Evolutionary conservation across 2,888 invertebrate species (phyloP), one percentile per base, ranked within the genome.

Genomic region (Neoascia interrupta): DNA sequence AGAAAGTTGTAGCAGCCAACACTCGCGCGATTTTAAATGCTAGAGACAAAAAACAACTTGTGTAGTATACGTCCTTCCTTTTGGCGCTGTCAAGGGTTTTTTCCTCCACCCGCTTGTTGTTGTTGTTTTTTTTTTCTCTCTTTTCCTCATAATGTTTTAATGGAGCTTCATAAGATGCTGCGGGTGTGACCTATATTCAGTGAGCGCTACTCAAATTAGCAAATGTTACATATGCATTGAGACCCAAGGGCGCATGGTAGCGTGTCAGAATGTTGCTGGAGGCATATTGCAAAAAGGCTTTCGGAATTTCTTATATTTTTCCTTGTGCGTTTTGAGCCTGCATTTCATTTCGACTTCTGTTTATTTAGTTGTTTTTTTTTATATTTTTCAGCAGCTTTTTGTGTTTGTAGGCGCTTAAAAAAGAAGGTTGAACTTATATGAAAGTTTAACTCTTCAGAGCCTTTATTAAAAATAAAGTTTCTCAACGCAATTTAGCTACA

Each of bases 381-480:
- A n/a, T n/a, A n/a, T n/a, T n/a, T n/a, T n/a, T n/a, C n/a, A n/a
- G n/a, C n/a, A n/a, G n/a, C n/a, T n/a, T n/a, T n/a, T n/a, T n/a
- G n/a, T n/a, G n/a, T n/a, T n/a, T n/a, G n/a, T n/a, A n/a, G n/a
- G n/a, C n/a, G n/a, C n/a, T n/a, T n/a, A n/a, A 49, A 49, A 36
- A 61, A 41, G 49, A 69, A 56, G 54, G 74, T 41, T 69, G 36
- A 75, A 69, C 56, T 43, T n/a, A 8, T 4, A 61, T 19, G 18
- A 39, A 79, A 60, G 72, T 79, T 79, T 54, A 10, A 53, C 66
- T 58, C 58, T 58, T 66, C 37, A 41, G 56, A n/a, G 58, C 26
- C 60, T 56, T 66, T 79, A 79, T 79, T 79, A 79, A 72, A 79
- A 79, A 66, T 53, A 37, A 53, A 72, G 76, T 79, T 72, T 64